Percentiles rank a stretch among this genome's conserved stretches.
Evolutionary conservation across 2,113 vertebrate genomes (phyloP).

Genomic region (Ageneiosus marmoratus): DNA sequence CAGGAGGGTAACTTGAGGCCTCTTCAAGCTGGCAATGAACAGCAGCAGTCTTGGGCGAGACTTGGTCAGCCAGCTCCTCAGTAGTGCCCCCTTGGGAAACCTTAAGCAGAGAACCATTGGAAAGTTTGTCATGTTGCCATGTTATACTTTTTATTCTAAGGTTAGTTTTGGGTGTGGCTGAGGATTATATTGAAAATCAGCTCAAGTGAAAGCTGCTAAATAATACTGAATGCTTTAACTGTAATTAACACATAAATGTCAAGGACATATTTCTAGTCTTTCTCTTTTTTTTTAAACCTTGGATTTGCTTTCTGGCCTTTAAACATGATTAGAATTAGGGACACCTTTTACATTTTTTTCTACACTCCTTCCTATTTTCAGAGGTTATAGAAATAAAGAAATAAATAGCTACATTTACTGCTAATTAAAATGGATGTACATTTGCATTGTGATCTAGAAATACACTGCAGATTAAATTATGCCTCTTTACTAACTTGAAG

Average conservation of each 20-base stretch:
- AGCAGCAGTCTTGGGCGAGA: conserved; percentile 80
- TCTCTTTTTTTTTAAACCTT: background rate
- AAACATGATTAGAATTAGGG: background rate
- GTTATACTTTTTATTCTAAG: background rate
- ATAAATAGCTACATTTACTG: background rate
- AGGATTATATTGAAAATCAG: background rate
- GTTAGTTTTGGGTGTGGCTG: background rate
- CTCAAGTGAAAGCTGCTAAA: background rate
- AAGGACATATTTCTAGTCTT: background rate
- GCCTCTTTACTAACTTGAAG: background rate
- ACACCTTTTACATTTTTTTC: background rate
- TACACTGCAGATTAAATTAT: background rate
- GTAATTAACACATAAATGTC: background rate
- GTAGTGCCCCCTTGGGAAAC: conserved; percentile 85
- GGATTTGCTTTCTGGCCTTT: background rate
- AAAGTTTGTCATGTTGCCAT: background rate
- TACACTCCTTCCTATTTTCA: background rate
- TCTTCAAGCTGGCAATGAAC: conserved; percentile 79
- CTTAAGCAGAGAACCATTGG: conserved; percentile 56
- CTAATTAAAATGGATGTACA: background rate
- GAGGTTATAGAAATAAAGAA: background rate
- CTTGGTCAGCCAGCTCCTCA: conserved; percentile 86
- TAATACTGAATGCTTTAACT: background rate
- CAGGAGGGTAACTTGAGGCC: conserved; percentile 81
- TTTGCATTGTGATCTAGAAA: background rate